phyloP scores from a whole-genome alignment of 2,797 vertebrate species.

The Spheniscus humboldti region DNA sequence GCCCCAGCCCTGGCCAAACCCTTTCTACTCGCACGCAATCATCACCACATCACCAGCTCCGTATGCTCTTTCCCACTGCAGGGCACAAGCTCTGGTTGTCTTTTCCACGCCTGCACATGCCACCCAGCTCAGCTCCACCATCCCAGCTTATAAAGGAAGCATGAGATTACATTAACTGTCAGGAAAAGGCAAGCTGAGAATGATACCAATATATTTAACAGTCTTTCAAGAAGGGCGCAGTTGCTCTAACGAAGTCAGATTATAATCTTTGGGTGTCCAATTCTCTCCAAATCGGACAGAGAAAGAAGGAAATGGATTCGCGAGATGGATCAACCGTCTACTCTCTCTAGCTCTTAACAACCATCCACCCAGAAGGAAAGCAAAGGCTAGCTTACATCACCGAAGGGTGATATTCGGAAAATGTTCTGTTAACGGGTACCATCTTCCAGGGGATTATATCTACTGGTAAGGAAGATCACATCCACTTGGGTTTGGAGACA shows the following conservation, averaged over 20 bases:
- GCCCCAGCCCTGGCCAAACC: not conserved
- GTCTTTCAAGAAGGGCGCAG: not conserved
- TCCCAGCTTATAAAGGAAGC: not conserved
- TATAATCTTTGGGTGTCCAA: not conserved
- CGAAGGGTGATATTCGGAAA: not conserved
- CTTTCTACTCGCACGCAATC: accelerated
- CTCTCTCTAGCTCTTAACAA: not conserved
- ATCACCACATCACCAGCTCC: not conserved
- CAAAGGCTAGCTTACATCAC: not conserved
- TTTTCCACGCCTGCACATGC: not conserved
- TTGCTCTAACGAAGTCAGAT: not conserved
- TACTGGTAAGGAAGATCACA: not conserved
- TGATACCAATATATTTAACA: not conserved
- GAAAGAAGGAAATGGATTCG: not conserved
- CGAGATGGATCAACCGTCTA: accelerated
- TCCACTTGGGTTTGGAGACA: not conserved
- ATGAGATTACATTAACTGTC: too few species aligned
- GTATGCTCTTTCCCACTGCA: accelerated
- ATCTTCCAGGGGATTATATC: not conserved
- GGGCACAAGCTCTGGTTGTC: not conserved
- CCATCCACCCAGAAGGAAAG: not conserved
- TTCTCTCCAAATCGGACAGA: not conserved
- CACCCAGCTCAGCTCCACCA: not conserved
- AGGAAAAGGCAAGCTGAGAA: not conserved
- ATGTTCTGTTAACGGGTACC: not conserved